Evolutionary conservation across 2,113 vertebrate species (phyloP).

Genomic region (Chionodraco myersi): DNA sequence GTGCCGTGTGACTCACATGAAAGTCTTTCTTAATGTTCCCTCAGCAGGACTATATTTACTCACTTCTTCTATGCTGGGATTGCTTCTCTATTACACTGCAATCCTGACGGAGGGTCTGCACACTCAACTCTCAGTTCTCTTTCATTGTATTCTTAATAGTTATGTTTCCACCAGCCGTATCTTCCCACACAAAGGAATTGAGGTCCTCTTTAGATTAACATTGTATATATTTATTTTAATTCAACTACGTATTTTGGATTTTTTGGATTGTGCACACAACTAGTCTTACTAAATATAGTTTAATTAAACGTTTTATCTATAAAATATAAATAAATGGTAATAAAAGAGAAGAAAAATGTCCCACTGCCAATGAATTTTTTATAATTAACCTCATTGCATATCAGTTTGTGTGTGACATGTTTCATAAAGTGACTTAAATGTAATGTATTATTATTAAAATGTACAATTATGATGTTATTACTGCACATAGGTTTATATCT

Average conservation of each 20-base stretch:
- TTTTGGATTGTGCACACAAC: too few species aligned
- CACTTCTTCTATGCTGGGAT: neutral
- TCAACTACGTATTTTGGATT: neutral
- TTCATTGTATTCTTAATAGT: constrained; percentile 9
- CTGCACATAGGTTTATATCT: too few species aligned
- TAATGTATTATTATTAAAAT: too few species aligned
- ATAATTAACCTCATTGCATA: too few species aligned
- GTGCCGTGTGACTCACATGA: neutral
- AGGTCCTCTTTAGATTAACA: neutral
- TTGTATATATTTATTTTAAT: neutral
- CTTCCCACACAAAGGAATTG: neutral
- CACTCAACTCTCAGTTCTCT: constrained; percentile 11
- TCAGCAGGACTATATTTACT: neutral
- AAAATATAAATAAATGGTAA: too few species aligned
- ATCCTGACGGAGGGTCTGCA: neutral
- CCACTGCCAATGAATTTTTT: too few species aligned
- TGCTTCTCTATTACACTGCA: neutral
- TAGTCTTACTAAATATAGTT: too few species aligned
- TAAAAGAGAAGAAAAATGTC: too few species aligned
- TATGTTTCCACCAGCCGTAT: neutral
- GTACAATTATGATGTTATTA: too few species aligned
- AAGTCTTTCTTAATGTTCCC: neutral
- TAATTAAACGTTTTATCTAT: too few species aligned
- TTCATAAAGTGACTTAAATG: too few species aligned
- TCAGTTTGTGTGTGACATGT: too few species aligned